Percentiles rank a stretch among this genome's conserved stretches.
Conservation (phyloP, 2,888 invertebrate genomes). For the Zootermopsis nevadensis region DNA sequence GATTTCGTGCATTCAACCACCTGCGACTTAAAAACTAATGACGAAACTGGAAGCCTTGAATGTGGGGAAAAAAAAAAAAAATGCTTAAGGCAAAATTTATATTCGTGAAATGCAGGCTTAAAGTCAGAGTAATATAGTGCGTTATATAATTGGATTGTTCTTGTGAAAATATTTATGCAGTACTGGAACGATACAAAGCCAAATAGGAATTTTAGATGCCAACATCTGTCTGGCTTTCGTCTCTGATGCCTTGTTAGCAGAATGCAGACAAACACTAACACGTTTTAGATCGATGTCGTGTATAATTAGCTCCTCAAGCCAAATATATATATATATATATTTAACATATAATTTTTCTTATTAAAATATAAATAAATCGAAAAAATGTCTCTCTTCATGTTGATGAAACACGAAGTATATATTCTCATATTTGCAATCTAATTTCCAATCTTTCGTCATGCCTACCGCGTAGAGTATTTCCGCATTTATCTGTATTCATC, state of each 20-base stretch:
- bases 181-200: neutral
- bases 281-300: too few relatives aligned
- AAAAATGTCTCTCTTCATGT: too few relatives aligned
- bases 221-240: neutral
- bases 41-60: neutral
- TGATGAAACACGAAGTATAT: too few relatives aligned
- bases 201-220: neutral
- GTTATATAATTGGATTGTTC: constrained; percentile 9
- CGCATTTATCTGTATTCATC: too few relatives aligned
- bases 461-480: too few relatives aligned
- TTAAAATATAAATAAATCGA: too few relatives aligned
- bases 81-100: too few relatives aligned
- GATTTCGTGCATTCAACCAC: constrained; percentile 8
- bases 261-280: neutral
- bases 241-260: neutral
- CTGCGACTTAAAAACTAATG: constrained; percentile 3
- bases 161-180: neutral
- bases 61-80: neutral
- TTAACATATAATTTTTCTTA: too few relatives aligned
- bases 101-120: neutral
- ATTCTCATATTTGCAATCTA: too few relatives aligned
- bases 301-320: too few relatives aligned
- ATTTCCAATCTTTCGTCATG: too few relatives aligned
- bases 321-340: too few relatives aligned
- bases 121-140: neutral